Percentiles rank a stretch among this genome's conserved stretches.
These are phyloP conservation scores for Colaptes auratus DNA, from an alignment of 2,113 vertebrate species.

Conservation along the genomic window DNA sequence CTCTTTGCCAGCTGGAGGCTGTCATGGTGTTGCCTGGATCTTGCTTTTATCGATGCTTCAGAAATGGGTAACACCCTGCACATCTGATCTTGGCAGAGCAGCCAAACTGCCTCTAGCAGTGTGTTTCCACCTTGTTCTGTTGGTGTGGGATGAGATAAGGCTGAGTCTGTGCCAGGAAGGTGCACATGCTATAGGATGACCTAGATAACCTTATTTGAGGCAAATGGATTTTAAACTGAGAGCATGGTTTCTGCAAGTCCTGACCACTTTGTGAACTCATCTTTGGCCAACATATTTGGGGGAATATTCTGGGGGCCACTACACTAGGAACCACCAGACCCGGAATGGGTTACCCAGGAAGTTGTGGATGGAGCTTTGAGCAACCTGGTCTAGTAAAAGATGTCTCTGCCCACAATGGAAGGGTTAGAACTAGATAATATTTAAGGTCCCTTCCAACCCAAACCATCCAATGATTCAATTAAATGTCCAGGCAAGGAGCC, in stretches of 20 bases:
- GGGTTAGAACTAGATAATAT: no score
- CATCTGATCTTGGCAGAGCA: background rate
- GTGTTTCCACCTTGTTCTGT: background rate
- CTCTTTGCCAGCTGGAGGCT: no score
- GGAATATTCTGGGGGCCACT: background rate
- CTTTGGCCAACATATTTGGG: background rate
- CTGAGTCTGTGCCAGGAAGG: background rate
- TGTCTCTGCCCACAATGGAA: no score
- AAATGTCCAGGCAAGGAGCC: background rate
- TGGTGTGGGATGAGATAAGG: background rate
- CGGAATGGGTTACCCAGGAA: no score
- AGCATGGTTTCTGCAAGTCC: background rate
- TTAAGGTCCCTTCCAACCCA: no score
- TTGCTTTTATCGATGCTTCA: no score
- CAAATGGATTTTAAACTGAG: background rate
- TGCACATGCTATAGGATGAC: background rate
- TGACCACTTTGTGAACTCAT: background rate
- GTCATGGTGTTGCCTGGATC: no score
- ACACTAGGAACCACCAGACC: no score
- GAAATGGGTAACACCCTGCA: no score
- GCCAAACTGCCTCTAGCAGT: background rate
- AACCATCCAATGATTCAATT: no score
- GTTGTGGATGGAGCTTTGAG: background rate
- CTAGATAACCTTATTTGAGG: background rate
- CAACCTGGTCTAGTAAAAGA: no score